These are phyloP conservation scores for Drosophila aff. DNA, from an alignment of 1,140 invertebrate species.

Conservation along the genomic window DNA sequence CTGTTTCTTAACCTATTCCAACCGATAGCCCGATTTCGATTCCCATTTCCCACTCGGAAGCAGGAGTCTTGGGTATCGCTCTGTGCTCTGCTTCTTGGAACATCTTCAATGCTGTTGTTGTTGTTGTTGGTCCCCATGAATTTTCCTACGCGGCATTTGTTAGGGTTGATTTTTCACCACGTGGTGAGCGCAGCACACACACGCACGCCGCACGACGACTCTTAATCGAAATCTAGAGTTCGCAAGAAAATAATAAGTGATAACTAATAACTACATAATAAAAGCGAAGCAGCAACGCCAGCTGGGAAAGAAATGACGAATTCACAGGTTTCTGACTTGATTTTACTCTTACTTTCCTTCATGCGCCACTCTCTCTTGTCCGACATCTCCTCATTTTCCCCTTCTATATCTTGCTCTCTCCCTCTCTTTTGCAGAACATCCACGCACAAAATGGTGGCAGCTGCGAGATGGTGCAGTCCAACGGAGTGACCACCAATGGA, in stretches of 20 bases:
- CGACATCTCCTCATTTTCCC: not conserved
- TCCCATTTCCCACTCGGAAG: conserved; percentile 7
- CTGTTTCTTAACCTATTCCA: conserved; percentile 38
- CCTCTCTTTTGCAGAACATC: conserved; percentile 48
- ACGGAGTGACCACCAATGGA: conserved; percentile 86
- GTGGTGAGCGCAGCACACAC: conserved; percentile 57
- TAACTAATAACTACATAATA: not conserved
- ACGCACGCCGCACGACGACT: conserved; percentile 16
- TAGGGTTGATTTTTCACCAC: conserved; percentile 82
- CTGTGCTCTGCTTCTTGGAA: conserved; percentile 4
- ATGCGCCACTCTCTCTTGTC: conserved; percentile 1
- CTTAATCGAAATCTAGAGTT: conserved; percentile 9
- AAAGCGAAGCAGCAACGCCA: not conserved
- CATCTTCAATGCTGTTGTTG: conserved; percentile 13
- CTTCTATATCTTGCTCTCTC: not conserved
- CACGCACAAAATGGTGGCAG: conserved; percentile 81
- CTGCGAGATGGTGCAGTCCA: conserved; percentile 74
- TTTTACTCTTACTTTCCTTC: conserved; percentile 12
- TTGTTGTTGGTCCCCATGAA: conserved; percentile 9
- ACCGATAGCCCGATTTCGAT: conserved; percentile 18
- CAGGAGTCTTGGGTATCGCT: conserved; percentile 17
- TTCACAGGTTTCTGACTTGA: conserved; percentile 25
- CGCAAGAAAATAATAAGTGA: not conserved
- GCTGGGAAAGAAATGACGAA: conserved; percentile 13
- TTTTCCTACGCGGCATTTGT: conserved; percentile 65